Conservation (phyloP, 2,797 vertebrate genomes). For the Ammospiza maritima region DNA sequence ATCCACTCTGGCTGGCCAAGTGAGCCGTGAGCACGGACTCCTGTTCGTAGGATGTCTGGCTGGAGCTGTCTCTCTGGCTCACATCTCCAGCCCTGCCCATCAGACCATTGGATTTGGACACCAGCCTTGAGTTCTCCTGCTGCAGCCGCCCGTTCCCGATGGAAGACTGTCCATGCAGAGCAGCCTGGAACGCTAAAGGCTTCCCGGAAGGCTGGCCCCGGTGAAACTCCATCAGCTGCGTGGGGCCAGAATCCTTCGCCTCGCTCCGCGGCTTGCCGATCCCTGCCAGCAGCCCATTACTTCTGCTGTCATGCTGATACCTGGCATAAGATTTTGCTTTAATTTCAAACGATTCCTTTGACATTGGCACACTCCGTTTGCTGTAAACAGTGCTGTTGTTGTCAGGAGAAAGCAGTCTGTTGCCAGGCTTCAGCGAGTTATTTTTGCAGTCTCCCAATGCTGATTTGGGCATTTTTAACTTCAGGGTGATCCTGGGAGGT, state of each 20-base stretch:
- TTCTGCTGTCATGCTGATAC: conserved; percentile 81
- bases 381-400: conserved; percentile 78
- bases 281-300: conserved; percentile 81
- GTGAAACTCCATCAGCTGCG: conserved; percentile 65
- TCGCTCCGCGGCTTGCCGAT: conserved; percentile 70
- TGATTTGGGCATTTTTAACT: conserved; percentile 94
- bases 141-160: conserved; percentile 85
- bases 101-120: conserved; percentile 84
- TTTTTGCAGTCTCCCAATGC: conserved; percentile 83
- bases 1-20: conserved; percentile 79
- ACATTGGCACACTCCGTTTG: conserved; percentile 60
- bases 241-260: conserved; percentile 56
- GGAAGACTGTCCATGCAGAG: conserved; percentile 87
- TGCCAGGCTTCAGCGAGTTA: conserved; percentile 82
- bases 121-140: conserved; percentile 71
- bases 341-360: conserved; percentile 77
- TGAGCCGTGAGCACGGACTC: conserved; percentile 75
- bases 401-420: conserved; percentile 84
- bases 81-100: conserved; percentile 75
- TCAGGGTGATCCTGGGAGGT: conserved; percentile 94
- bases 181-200: conserved; percentile 85
- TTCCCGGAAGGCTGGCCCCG: conserved; percentile 84
- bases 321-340: conserved; percentile 82
- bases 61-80: conserved; percentile 86
- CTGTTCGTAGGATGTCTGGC: conserved; percentile 81